These are phyloP conservation scores for Anas platyrhynchos DNA, from an alignment of 2,113 vertebrate species.

Conservation along the genomic window DNA sequence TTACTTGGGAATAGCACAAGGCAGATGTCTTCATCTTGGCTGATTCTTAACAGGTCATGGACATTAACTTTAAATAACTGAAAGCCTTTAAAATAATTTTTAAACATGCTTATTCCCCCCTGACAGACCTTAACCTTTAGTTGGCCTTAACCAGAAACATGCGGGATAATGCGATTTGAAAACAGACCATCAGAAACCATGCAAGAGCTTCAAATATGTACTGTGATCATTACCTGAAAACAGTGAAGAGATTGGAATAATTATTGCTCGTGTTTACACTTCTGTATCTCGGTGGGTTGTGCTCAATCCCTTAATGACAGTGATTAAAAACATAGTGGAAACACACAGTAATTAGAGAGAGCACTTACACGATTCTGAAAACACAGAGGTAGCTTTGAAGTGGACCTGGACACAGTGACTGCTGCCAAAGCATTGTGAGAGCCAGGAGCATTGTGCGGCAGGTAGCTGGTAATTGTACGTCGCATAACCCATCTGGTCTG, in stretches of 20 bases:
- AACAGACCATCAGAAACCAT: background rate
- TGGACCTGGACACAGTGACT: background rate
- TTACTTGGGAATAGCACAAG: constrained; percentile 23
- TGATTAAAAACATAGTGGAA: constrained; percentile 52
- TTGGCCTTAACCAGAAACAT: constrained; percentile 1
- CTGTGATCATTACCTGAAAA: constrained; percentile 17
- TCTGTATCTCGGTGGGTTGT: constrained; percentile 10
- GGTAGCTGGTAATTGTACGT: background rate
- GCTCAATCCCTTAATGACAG: constrained; percentile 32
- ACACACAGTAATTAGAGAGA: constrained; percentile 19
- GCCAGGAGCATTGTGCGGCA: background rate
- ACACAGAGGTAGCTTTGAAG: constrained; percentile 47
- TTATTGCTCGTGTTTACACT: constrained; percentile 35
- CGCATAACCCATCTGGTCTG: background rate
- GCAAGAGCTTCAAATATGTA: background rate
- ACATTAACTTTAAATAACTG: constrained; percentile 29
- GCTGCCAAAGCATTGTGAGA: background rate
- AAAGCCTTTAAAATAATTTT: constrained; percentile 47
- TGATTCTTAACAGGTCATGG: constrained; percentile 27
- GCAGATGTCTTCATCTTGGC: constrained; percentile 49
- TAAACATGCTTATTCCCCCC: background rate
- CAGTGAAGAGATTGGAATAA: constrained; percentile 33
- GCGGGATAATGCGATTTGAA: background rate
- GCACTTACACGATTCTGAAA: background rate
- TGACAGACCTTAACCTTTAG: background rate